Conservation (phyloP, 2,797 vertebrate species). For the Neoniphon sammara region DNA sequence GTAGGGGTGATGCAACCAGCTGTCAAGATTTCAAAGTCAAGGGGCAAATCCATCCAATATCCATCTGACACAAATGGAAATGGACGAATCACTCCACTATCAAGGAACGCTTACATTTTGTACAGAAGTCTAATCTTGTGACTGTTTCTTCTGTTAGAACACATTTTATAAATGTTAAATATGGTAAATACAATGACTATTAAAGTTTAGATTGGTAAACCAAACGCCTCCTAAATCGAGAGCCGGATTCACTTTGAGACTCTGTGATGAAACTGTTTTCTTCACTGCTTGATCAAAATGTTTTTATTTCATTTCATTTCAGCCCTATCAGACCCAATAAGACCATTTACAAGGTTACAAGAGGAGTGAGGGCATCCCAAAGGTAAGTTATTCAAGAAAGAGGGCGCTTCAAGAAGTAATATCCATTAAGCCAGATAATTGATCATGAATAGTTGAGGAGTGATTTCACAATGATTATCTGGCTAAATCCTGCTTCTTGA, state of each 20-base stretch:
- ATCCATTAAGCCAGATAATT: not conserved
- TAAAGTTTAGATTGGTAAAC: constrained; percentile 81
- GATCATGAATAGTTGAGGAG: not conserved
- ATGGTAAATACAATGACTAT: constrained; percentile 78
- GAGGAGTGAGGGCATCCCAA: no score
- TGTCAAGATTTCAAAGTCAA: constrained; percentile 64
- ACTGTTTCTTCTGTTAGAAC: constrained; percentile 79
- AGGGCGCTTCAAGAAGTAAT: not conserved
- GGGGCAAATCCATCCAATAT: constrained; percentile 54
- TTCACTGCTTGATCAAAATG: constrained; percentile 5
- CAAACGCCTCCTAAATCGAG: constrained; percentile 59
- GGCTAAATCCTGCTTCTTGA: constrained; percentile 2
- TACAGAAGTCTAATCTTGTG: constrained; percentile 80
- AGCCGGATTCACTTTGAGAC: constrained; percentile 48
- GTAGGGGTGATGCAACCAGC: constrained; percentile 59
- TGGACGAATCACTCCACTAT: constrained; percentile 59
- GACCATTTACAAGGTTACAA: constrained; percentile 9
- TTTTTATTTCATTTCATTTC: not conserved
- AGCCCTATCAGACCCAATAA: not conserved
- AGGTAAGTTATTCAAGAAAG: not conserved
- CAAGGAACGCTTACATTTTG: constrained; percentile 72
- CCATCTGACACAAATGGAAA: constrained; percentile 57
- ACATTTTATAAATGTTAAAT: constrained; percentile 84
- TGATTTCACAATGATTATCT: not conserved
- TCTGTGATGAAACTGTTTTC: constrained; percentile 21